Evolutionary conservation across 2,888 invertebrate genomes (phyloP), one percentile per base, ranked within the genome.

Genomic region (Melanophora roralis): DNA sequence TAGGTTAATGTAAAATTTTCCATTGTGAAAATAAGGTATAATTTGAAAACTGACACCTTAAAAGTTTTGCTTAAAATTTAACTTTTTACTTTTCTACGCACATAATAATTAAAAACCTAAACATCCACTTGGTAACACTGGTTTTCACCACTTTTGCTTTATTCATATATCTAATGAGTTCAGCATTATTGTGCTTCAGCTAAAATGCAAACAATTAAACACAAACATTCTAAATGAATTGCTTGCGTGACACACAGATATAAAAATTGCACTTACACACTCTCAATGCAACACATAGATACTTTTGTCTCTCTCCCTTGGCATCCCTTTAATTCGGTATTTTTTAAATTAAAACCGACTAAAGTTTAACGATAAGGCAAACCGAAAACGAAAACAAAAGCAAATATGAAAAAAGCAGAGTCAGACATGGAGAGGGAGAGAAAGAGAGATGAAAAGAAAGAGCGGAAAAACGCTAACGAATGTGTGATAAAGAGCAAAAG

Each of bases 131-230:
- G 71, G 71, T 60, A 71, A 60, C 60, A 9, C 21, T 34, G n/a
- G 21, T 59, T 32, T n/a, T 27, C 27, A 69, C 69, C 49, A 69
- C 69, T 47, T 57, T 38, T 57, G 11, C n/a, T 49, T 38, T 32
- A 43, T 23, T 34, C 60, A 19, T n/a, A n/a, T n/a, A n/a, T n/a
- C 16, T 60, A 27, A 43, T 51, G 32, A 5, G 27, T 27, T 27
- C 6, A 5, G 3, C 6, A n/a, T 27, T 27, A 5, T 27, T 5
- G 3, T 27, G 6, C 6, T 27, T 27, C 27, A 27, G 27, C 27
- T 27, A 1, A 59, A 59, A 68, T 36, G n/a, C 40, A 43, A 62
- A 67, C 43, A 68, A 40, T 53, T 27, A 55, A 34, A 16, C 45
- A 55, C 40, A 53, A 19, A 23, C 40, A 47, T 12, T 21, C 34